phyloP scores from a whole-genome alignment of 2,888 invertebrate genomes.

The Steinernema carpocapsae region DNA sequence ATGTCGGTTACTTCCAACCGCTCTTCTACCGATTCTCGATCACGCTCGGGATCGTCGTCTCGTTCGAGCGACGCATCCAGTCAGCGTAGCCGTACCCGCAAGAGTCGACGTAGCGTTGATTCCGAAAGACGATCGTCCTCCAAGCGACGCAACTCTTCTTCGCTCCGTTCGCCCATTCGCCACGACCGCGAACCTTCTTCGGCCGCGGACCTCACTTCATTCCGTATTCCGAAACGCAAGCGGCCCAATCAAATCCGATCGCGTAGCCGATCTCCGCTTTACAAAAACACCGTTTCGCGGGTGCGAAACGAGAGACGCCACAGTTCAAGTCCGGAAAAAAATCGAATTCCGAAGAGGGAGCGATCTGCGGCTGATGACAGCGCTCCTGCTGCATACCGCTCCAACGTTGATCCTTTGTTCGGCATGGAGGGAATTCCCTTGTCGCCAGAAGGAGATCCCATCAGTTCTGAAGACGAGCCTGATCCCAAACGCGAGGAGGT shows the following conservation, averaged over 20 bases:
- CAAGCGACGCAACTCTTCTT: neutral
- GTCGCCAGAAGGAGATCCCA: slow-evolving; percentile 31
- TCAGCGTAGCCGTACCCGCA: neutral
- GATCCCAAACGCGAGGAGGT: slow-evolving; percentile 26
- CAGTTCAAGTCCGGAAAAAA: neutral
- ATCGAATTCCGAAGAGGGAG: neutral
- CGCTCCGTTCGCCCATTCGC: neutral
- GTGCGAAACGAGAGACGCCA: neutral
- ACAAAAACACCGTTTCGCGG: neutral
- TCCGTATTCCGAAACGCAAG: slow-evolving; percentile 38
- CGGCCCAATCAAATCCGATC: slow-evolving; percentile 9
- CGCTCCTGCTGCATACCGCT: slow-evolving; percentile 41
- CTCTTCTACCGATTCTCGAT: neutral
- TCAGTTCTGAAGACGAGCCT: slow-evolving; percentile 37
- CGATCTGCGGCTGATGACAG: slow-evolving; percentile 33
- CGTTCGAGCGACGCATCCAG: neutral
- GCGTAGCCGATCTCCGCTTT: slow-evolving; percentile 14
- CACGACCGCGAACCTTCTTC: slow-evolving; percentile 27
- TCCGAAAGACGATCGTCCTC: neutral
- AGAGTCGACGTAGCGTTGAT: neutral
- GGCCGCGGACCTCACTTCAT: slow-evolving; percentile 36
- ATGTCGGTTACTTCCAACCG: neutral
- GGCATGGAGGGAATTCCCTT: neutral
- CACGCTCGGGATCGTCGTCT: slow-evolving; percentile 1
- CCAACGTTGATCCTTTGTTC: slow-evolving; percentile 17